Base-by-base conservation (phyloP, 1,140 invertebrate species). In the Lordiphosa stackelbergi region DNA sequence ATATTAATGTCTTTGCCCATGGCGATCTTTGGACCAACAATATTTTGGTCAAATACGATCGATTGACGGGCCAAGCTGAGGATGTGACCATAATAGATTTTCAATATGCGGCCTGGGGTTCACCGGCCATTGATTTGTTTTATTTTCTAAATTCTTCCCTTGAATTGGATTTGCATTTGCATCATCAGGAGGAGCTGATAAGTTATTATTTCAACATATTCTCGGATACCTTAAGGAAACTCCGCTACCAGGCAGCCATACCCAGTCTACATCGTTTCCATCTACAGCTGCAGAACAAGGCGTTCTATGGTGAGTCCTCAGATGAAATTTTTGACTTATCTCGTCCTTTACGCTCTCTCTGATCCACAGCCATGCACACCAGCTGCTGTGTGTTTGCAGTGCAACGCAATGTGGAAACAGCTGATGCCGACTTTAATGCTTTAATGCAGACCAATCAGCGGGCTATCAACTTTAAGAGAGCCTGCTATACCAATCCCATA, bases 21-120 rank as follows among this genome's bases (percentile, higher is more conserved):
- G 92, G 92, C 5, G 92, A 93, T 79, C 88, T 89, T 3, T 93
- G 92, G 92, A 87, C 90, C 0, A 93, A 93, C 62, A 93, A 93
- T 69, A 91, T 93, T 73, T 81, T 93, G 69, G 92, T 93, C 66
- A 89, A 89, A 46, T 92, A 93, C 61, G 86, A 90, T 53, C 42
- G 85, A 0, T 24, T 36, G n/a, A 86, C 70, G 11, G 63, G 66
- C 3, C 88, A 90, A 56, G 88, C 90, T 0, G 68, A 89, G 28
- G 88, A 90, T 37, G 88, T 91, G 2, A 89, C 86, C 3, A 49
- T 88, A 0, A 86, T 88, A 12, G 87, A 88, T 52, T 88, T 88
- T 42, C 87, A 88, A 35, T 87, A 85, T 28, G 71, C 75, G 0
- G 84, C 73, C 36, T 88, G 85, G 85, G 84, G 77, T 1, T 87